Evolutionary conservation across 2,888 invertebrate genomes (phyloP).

Genomic region (Tetranychus truncatus): DNA sequence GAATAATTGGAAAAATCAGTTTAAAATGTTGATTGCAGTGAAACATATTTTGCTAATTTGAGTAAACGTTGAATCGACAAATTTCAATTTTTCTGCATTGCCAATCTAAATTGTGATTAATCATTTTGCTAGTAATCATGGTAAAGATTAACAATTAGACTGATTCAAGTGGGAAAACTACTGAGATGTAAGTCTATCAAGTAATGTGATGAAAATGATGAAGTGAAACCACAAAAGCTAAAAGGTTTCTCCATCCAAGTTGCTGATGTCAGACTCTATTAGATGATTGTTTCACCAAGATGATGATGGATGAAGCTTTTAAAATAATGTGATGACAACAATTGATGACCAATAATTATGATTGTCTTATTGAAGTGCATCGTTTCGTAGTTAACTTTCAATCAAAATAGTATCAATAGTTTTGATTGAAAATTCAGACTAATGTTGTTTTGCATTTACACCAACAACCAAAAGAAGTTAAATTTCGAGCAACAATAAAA

Average conservation of each 20-base stretch:
- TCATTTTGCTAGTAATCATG: neutral
- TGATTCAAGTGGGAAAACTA: neutral
- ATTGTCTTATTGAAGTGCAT: neutral
- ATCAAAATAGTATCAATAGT: neutral
- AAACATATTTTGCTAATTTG: no score
- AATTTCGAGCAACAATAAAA: no score
- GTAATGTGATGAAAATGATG: neutral
- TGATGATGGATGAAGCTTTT: slow-evolving; percentile 1
- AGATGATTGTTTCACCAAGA: neutral
- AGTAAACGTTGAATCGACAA: no score
- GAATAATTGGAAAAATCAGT: no score
- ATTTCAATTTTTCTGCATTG: no score
- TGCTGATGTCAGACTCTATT: neutral
- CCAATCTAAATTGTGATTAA: no score
- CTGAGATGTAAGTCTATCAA: neutral
- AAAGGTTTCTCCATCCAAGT: neutral
- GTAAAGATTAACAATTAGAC: neutral
- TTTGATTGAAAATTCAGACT: neutral
- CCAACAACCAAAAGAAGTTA: no score
- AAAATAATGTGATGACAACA: slow-evolving; percentile 1
- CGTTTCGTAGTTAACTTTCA: neutral
- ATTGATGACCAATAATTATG: neutral
- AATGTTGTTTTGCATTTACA: no score
- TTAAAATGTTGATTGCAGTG: no score
- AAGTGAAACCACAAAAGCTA: neutral